Percentiles rank a stretch among this genome's conserved stretches.
Conservation (phyloP, 2,113 vertebrate genomes). For the Nothocercus nigrocapillus region DNA sequence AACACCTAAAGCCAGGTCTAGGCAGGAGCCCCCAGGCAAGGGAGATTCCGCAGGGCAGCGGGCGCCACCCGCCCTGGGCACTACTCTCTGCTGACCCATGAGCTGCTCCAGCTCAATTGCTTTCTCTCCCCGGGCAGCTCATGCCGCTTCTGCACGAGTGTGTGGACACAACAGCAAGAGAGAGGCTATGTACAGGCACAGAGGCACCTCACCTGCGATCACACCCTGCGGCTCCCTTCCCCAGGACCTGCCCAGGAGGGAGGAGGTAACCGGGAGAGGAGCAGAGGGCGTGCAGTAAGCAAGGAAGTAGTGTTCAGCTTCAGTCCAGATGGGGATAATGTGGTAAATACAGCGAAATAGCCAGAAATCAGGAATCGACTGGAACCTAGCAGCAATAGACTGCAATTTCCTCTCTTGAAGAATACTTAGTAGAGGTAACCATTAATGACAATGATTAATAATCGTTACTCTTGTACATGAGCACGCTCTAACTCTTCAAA, state of each 20-base stretch:
- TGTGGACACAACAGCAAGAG: background rate
- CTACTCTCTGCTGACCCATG: background rate
- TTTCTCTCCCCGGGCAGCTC: accelerated
- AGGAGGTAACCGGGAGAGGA: background rate
- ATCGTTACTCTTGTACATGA: background rate
- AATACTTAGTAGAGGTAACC: background rate
- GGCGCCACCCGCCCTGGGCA: background rate
- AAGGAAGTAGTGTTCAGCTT: background rate
- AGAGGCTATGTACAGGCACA: accelerated
- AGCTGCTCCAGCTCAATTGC: accelerated
- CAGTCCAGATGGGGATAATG: background rate
- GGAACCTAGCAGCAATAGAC: background rate
- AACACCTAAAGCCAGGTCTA: background rate
- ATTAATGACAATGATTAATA: background rate
- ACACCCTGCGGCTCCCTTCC: background rate
- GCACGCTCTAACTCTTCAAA: background rate
- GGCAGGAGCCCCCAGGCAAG: background rate
- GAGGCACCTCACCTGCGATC: too few relatives aligned
- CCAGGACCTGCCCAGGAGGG: background rate
- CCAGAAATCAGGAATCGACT: background rate
- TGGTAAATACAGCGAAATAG: background rate
- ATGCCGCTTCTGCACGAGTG: background rate
- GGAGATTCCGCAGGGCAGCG: background rate
- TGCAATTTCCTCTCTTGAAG: background rate
- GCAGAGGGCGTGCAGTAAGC: accelerated